Percentiles rank a stretch among this genome's conserved stretches.
These are phyloP conservation scores for Syngnathus scovelli DNA, from an alignment of 2,113 vertebrate genomes.

Conservation along the genomic window DNA sequence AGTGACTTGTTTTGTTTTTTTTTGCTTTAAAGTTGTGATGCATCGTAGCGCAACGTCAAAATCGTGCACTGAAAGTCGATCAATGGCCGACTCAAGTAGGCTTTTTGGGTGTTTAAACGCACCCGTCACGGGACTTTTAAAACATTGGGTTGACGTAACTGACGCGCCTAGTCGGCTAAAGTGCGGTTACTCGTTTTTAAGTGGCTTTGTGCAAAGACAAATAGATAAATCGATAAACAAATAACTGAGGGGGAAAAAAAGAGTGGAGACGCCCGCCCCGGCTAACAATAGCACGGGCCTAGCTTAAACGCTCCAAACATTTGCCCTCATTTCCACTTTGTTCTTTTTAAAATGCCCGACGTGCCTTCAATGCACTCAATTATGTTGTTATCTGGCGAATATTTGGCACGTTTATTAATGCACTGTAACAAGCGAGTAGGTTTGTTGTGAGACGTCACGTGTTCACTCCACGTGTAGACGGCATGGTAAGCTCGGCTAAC, in stretches of 20 bases:
- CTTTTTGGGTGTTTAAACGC: background rate
- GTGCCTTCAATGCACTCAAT: background rate
- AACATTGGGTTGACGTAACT: background rate
- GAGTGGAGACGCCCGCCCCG: constrained; percentile 11
- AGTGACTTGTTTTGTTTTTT: background rate
- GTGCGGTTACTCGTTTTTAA: background rate
- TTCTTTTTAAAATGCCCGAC: background rate
- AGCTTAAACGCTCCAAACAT: background rate
- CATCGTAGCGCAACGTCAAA: background rate
- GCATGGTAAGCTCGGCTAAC: constrained; percentile 42
- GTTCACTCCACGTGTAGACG: constrained; percentile 73
- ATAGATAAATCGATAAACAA: too few relatives aligned
- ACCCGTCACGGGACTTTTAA: background rate
- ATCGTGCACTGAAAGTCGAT: background rate
- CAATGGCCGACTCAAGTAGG: background rate
- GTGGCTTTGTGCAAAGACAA: background rate
- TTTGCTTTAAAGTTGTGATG: background rate
- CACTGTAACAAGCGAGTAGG: constrained; percentile 12
- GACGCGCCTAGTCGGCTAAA: background rate
- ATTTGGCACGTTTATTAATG: background rate
- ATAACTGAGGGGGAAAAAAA: background rate
- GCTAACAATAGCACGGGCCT: constrained; percentile 5
- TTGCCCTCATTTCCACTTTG: background rate
- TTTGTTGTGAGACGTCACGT: constrained; percentile 70
- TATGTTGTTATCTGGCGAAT: background rate